These are phyloP conservation scores for Galleria mellonella DNA, from an alignment of 1,140 invertebrate genomes.

Conservation along the genomic window DNA sequence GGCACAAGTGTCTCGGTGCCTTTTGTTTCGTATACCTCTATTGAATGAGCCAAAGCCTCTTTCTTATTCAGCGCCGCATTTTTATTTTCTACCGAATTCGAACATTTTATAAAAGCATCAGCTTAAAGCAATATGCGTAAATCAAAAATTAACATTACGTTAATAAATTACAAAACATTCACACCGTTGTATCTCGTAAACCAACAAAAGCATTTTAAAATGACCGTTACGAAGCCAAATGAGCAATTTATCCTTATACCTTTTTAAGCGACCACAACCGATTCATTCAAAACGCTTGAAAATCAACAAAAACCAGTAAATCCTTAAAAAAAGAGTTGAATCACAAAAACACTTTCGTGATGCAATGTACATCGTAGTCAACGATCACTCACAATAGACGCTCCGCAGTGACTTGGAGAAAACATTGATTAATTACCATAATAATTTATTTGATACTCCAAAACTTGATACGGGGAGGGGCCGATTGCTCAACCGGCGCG, in stretches of 20 bases:
- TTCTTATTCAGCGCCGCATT: too few relatives aligned
- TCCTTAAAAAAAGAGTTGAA: conserved; percentile 38
- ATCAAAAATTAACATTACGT: too few relatives aligned
- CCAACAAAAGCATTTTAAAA: too few relatives aligned
- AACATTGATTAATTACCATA: conserved; percentile 75
- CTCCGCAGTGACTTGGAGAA: conserved; percentile 69
- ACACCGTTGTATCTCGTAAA: too few relatives aligned
- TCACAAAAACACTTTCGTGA: conserved; percentile 41
- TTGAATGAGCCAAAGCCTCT: too few relatives aligned
- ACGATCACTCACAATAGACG: conserved; percentile 67
- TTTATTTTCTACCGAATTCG: not conserved
- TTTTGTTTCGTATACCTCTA: not conserved
- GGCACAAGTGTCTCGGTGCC: conserved; percentile 20
- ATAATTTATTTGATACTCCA: conserved; percentile 74
- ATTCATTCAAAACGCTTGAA: too few relatives aligned
- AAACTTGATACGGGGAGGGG: conserved; percentile 69
- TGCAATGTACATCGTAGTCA: conserved; percentile 36
- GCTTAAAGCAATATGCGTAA: too few relatives aligned
- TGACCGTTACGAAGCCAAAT: too few relatives aligned
- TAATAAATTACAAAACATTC: too few relatives aligned
- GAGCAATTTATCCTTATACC: too few relatives aligned
- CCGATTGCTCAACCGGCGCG: conserved; percentile 50
- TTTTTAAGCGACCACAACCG: too few relatives aligned
- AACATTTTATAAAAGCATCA: not conserved
- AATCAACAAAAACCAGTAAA: conserved; percentile 1